These are phyloP conservation scores for Dorcus hopei DNA, from an alignment of 2,888 invertebrate genomes.

Conservation along the genomic window DNA sequence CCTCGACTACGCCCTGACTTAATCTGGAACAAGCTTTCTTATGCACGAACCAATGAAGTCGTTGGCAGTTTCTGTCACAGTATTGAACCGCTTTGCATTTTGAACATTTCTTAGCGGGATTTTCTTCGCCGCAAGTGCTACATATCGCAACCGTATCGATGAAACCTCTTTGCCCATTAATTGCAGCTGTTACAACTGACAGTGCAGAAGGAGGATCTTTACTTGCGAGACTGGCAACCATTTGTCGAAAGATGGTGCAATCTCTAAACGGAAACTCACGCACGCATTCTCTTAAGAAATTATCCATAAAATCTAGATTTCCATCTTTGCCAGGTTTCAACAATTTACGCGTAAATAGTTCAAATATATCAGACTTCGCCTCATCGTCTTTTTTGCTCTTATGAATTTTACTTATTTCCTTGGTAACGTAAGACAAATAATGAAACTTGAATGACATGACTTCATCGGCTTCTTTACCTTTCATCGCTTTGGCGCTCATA, in stretches of 20 bases:
- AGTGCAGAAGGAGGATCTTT: constrained; percentile 70
- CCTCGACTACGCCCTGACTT: constrained; percentile 33
- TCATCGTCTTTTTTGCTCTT: constrained; percentile 46
- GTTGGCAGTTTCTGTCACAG: constrained; percentile 92
- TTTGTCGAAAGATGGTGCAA: constrained; percentile 84
- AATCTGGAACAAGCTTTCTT: constrained; percentile 79
- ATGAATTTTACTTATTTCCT: constrained; percentile 23
- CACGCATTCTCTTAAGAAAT: constrained; percentile 79
- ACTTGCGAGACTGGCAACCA: constrained; percentile 72
- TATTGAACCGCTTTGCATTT: constrained; percentile 92
- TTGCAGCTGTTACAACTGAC: constrained; percentile 71
- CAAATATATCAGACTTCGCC: constrained; percentile 66
- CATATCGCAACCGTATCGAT: constrained; percentile 67
- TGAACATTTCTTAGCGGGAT: constrained; percentile 89
- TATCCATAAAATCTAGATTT: constrained; percentile 60
- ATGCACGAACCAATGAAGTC: constrained; percentile 88
- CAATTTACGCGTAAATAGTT: constrained; percentile 71
- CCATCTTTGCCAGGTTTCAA: constrained; percentile 73
- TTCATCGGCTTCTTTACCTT: constrained; percentile 81
- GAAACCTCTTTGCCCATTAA: constrained; percentile 86
- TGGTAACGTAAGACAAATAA: constrained; percentile 71
- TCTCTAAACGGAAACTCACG: constrained; percentile 89
- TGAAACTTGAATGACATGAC: constrained; percentile 88
- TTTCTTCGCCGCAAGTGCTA: constrained; percentile 83
- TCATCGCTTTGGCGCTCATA: constrained; percentile 85